A percentile compares a stretch with the other conserved stretches of the same genome.
These are phyloP conservation scores for Leptodactylus fallax DNA, from an alignment of 2,797 vertebrate species.

Conservation along the genomic window DNA sequence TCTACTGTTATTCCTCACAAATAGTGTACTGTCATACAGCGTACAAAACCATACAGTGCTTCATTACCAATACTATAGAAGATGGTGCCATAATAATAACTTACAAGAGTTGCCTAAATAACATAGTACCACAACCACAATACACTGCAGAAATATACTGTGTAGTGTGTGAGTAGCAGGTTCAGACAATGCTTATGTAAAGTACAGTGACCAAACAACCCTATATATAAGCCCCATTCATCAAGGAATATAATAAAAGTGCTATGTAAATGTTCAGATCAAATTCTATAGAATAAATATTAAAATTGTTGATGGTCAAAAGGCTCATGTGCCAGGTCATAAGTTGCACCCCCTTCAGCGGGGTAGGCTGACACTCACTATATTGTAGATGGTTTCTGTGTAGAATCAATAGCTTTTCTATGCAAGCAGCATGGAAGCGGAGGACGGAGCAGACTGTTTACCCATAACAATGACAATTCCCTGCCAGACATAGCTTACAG, in stretches of 20 bases:
- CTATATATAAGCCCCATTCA: too few relatives aligned
- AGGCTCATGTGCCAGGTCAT: neutral
- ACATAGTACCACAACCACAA: neutral
- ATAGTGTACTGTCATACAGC: too few relatives aligned
- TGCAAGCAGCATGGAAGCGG: neutral
- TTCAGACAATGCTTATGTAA: too few relatives aligned
- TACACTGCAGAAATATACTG: neutral
- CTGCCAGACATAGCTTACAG: slow-evolving; percentile 5
- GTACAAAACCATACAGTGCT: neutral
- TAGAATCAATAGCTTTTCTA: slow-evolving; percentile 21
- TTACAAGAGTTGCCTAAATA: too few relatives aligned
- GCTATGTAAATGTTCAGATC: neutral
- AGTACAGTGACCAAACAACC: too few relatives aligned
- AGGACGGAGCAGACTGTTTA: slow-evolving; percentile 54
- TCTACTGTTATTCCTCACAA: neutral
- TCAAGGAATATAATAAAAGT: too few relatives aligned
- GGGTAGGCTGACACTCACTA: neutral
- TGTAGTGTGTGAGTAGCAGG: too few relatives aligned
- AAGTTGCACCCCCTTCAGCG: neutral
- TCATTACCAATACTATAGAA: too few relatives aligned
- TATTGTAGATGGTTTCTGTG: neutral
- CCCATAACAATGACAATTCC: slow-evolving; percentile 34
- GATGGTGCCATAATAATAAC: too few relatives aligned
- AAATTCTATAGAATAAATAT: neutral
- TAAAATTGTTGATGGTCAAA: neutral